A percentile compares a stretch with the other conserved stretches of the same genome.
Conservation (phyloP, 2,888 invertebrate genomes). For the Thera britannica region DNA sequence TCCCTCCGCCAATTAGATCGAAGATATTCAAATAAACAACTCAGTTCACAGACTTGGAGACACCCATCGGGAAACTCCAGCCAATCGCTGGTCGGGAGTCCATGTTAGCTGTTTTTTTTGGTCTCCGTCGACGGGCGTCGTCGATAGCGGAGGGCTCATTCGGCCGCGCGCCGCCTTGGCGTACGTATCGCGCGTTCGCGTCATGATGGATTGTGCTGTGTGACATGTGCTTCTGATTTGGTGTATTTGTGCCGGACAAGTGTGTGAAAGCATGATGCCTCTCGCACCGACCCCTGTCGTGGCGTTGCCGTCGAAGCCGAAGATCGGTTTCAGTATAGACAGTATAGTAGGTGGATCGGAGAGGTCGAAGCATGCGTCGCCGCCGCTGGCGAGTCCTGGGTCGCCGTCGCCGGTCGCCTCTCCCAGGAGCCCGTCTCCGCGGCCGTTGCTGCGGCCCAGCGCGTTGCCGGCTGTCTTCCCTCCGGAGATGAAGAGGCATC, state of each 20-base stretch:
- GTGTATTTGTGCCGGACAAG: constrained; percentile 76
- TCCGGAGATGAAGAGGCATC: constrained; percentile 85
- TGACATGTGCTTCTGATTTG: constrained; percentile 79
- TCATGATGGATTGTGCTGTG: constrained; percentile 82
- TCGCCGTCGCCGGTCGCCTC: constrained; percentile 78
- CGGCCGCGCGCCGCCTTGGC: constrained; percentile 82
- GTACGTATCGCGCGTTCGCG: constrained; percentile 79
- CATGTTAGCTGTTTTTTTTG: constrained; percentile 74
- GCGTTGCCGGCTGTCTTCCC: constrained; percentile 83
- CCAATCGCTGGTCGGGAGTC: constrained; percentile 71
- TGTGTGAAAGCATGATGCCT: constrained; percentile 93
- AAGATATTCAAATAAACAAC: constrained; percentile 66
- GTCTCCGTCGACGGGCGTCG: constrained; percentile 59
- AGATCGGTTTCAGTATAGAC: constrained; percentile 97
- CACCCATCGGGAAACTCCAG: constrained; percentile 59
- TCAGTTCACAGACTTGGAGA: constrained; percentile 55
- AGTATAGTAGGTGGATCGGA: constrained; percentile 93
- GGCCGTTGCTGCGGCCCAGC: constrained; percentile 76
- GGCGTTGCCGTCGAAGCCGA: constrained; percentile 96
- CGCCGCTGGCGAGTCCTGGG: constrained; percentile 81
- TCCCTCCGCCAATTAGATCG: constrained; percentile 61
- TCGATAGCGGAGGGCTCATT: constrained; percentile 66
- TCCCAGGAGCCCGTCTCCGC: constrained; percentile 75
- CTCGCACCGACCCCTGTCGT: constrained; percentile 97
- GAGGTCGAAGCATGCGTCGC: constrained; percentile 80